Base-by-base conservation (phyloP, 2,797 vertebrate genomes). In the Alosa sapidissima region DNA sequence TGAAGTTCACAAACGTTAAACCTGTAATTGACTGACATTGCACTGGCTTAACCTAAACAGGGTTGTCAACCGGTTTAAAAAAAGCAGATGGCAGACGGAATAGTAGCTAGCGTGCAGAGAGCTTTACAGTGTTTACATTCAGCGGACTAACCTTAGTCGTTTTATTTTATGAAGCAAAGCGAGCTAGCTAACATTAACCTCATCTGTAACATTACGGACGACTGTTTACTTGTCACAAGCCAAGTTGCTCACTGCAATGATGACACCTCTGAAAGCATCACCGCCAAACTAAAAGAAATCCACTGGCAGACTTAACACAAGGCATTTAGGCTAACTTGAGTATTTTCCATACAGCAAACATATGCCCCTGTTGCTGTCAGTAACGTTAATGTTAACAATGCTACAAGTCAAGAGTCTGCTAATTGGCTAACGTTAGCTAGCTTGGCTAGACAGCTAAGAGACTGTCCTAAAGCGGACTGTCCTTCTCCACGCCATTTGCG, bases 391-490 rank as follows among this genome's bases (percentile, higher is more conserved):
- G 51, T 52, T 52, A 51, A 41, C 49, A 8, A 51, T 51, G 14
- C 51, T n/a, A 62, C 21, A n/a, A 62, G 58, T n/a, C 1, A 7
- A 36, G 24, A 68, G 11, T 33, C 62, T 68, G 62, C 62, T 68
- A 68, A 68, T 75, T 75, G 68, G 68, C 33, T 75, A 75, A 28
- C 36, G 13, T 75, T 75, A 75, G 33, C 14, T 75, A 16, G 68
- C 19, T 58, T 58, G 19, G 68, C 14, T 68, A 49, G 62, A 51
- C 65, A 75, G 24, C 28, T 33, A 48, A 19, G 68, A 41, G 68
- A 41, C 41, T 5, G 41, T 41, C 33, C 14, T 16, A 75, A 41
- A 41, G 36, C 65, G 2, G 33, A 75, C 8, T 7, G 16, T 41
- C 33, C 13, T 33, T 8, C 11, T 19, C 33, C 33, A 75, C 19